Evolutionary conservation across 2,888 invertebrate genomes (phyloP).

Genomic region (Quadriops clusia): DNA sequence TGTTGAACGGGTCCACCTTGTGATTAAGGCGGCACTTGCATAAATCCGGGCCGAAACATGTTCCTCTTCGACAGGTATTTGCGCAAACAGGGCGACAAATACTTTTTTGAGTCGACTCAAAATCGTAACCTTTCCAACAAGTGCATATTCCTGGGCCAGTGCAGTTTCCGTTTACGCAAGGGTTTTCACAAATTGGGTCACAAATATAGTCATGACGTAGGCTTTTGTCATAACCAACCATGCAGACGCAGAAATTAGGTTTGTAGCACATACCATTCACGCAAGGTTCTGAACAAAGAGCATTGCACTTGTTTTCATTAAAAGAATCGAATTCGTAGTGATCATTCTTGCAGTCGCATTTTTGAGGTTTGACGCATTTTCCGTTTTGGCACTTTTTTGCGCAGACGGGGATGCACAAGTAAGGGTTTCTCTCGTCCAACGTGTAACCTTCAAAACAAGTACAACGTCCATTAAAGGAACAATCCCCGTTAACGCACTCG

Average conservation of each 20-base stretch:
- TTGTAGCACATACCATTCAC: slow-evolving; percentile 29
- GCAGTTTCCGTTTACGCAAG: slow-evolving; percentile 5
- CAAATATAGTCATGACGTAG: slow-evolving; percentile 4
- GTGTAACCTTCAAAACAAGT: too few relatives aligned
- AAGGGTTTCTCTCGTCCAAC: slow-evolving; percentile 8
- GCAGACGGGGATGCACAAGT: slow-evolving; percentile 44
- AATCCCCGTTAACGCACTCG: slow-evolving; percentile 9
- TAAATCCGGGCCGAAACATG: slow-evolving; percentile 2
- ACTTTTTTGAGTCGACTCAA: neutral
- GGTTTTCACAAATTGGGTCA: slow-evolving; percentile 4
- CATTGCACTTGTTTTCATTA: too few relatives aligned
- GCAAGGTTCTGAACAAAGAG: too few relatives aligned
- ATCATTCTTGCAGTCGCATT: slow-evolving; percentile 22
- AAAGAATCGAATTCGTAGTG: too few relatives aligned
- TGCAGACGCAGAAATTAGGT: slow-evolving; percentile 6
- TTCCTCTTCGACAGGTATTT: neutral
- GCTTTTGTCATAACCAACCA: slow-evolving; percentile 4
- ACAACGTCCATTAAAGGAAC: too few relatives aligned
- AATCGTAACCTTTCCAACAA: slow-evolving; percentile 1
- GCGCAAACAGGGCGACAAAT: slow-evolving; percentile 2
- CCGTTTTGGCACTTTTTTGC: slow-evolving; percentile 49
- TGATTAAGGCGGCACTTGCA: neutral
- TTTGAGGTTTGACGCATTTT: slow-evolving; percentile 38
- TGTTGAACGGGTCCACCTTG: too few relatives aligned
- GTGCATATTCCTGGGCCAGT: slow-evolving; percentile 4